A percentile compares a stretch with the other conserved stretches of the same genome.
Evolutionary conservation across 2,888 invertebrate species (phyloP).

Genomic region (Coecobrya sp.): DNA sequence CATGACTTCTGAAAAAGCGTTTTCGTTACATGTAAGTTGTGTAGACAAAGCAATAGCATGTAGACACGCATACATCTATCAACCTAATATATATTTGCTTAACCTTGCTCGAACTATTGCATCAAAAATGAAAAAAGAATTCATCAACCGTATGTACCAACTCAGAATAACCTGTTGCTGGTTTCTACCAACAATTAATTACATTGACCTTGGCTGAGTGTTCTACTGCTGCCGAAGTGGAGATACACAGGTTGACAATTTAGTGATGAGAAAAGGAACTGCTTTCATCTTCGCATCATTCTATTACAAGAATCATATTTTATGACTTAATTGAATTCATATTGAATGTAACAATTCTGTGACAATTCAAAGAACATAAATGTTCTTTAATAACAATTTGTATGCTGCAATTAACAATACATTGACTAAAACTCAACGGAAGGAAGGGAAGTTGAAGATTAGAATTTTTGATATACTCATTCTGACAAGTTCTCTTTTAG

Average conservation of each 20-base stretch:
- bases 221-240: conserved; percentile 41
- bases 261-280: conserved; percentile 7
- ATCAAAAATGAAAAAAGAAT: background rate
- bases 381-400: no score
- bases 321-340: no score
- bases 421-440: background rate
- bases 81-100: background rate
- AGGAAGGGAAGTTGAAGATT: conserved; percentile 70
- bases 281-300: no score
- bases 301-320: no score
- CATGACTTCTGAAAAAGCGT: conserved; percentile 44
- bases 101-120: background rate
- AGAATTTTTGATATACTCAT: conserved; percentile 52
- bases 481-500: background rate
- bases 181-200: conserved; percentile 79
- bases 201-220: conserved; percentile 80
- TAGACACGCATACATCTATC: background rate
- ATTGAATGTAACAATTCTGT: no score
- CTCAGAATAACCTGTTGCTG: conserved; percentile 74
- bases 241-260: conserved; percentile 1
- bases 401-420: conserved; percentile 17
- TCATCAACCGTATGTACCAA: background rate
- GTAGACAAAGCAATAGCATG: background rate
- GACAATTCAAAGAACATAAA: background rate
- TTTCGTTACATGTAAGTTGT: conserved; percentile 14